Conservation (phyloP, 2,888 invertebrate species). For the Ormyrus pomaceus region DNA sequence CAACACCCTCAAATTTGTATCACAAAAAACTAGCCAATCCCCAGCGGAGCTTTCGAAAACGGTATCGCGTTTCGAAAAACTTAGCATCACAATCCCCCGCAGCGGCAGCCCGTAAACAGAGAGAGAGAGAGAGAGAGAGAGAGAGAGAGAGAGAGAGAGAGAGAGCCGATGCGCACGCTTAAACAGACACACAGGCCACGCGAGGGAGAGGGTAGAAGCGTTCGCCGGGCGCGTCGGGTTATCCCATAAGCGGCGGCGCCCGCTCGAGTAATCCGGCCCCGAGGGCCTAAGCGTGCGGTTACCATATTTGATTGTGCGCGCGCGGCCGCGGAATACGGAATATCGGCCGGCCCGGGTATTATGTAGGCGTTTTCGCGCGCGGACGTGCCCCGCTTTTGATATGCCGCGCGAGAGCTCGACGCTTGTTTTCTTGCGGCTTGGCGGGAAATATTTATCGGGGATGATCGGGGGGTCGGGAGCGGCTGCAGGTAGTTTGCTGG, state of each 20-base stretch:
- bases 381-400: not conserved
- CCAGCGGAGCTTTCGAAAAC: too few relatives aligned
- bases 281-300: constrained; percentile 73
- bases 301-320: constrained; percentile 73
- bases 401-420: not conserved
- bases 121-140: not conserved
- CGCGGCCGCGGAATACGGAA: not conserved
- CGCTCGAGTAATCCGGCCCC: constrained; percentile 72
- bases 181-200: too few relatives aligned
- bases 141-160: not conserved
- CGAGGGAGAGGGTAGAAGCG: not conserved
- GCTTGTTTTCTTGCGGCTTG: too few relatives aligned
- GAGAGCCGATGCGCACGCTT: too few relatives aligned
- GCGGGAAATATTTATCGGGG: too few relatives aligned
- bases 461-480: too few relatives aligned
- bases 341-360: not conserved
- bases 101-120: not conserved
- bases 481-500: too few relatives aligned
- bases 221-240: constrained; percentile 60
- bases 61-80: too few relatives aligned
- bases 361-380: not conserved
- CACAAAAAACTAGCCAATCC: too few relatives aligned
- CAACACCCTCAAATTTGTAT: too few relatives aligned
- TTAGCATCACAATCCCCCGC: too few relatives aligned
- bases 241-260: constrained; percentile 71